Evolutionary conservation across 2,888 invertebrate species (phyloP), one percentile per base, ranked within the genome.

Genomic region (Actias luna): DNA sequence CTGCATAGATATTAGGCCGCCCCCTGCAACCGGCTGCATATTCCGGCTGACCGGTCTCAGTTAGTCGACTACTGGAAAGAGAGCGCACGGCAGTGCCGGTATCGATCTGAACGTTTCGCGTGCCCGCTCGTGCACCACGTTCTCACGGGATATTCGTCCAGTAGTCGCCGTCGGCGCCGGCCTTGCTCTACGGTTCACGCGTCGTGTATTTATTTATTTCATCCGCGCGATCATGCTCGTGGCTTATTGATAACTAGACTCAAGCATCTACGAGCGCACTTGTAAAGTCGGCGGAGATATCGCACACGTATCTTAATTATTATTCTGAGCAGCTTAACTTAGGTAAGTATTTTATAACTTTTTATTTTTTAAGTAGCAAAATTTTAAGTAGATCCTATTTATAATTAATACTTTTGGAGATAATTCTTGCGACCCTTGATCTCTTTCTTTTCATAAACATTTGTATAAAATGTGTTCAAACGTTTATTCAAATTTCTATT

Each of bases 111-210:
- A 76, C 80, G 78, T 81, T 85, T 84, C 80, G 86, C 83, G 82
- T 81, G 83, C 79, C 80, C 85, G 87, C 79, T 87, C 83, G 88
- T 82, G 87, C 84, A 83, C 87, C 80, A 80, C 88, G 84, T 80
- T 84, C 84, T 87, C 87, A 84, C 88, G 87, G 85, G 86, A 91
- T 89, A 90, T 85, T 90, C 88, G 87, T 75, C 83, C 82, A 86
- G 83, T 84, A 85, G 82, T 90, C 87, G 89, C 85, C 89, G 90
- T 88, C 85, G 86, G 92, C 89, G 89, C 91, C 89, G 89, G 88
- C 87, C 88, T 85, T 89, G 85, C 84, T 85, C 83, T 82, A 82
- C 85, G 85, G 88, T 90, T 89, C 88, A 87, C 88, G 85, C 84
- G 87, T 78, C 78, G 80, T 80, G 81, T 85, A 80, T 75, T 62